Evolutionary conservation across 2,113 vertebrate species (phyloP), one percentile per base, ranked within the genome.

Genomic region (Sterrhoptilus dennistouni): DNA sequence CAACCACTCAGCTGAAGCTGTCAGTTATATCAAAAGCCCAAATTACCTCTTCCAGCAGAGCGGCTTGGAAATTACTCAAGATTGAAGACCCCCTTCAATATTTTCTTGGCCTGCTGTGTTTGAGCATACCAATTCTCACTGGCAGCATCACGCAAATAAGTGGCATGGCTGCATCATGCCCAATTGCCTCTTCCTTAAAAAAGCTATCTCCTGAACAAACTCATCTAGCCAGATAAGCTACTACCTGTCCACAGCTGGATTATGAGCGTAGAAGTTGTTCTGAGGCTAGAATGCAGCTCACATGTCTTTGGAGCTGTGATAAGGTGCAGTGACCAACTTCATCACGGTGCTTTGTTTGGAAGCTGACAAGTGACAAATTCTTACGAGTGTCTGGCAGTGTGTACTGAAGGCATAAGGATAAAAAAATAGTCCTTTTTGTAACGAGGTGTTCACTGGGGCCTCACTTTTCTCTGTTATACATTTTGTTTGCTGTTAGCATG

Each of bases 231-330:
- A 21, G 38, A 1, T 16, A 50, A 60, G 64, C 66, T 64, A 1
- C 8, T 36, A 10, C 33, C 42, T 76, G 33, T 57, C 50, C 69
- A 18, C 24, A 31, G 56, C 61, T 59, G 65, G 28, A 20, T 57
- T 80, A 11, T 2, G n/a, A 61, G 66, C 27, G 35, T 44, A 36
- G 76, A 38, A 9, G n/a, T 38, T 72, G 14, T 61, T 89, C 31
- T 9, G 36, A 61, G 36, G 25, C 56, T 65, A 2, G 17, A 61
- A 29, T 3, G 13, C 11, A 4, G 7, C 56, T 90, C 25, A 1
- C 2, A 0, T 8, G 19, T 22, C 76, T 49, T 38, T 40, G 44
- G 69, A 64, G 12, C 50, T 4, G 4, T 9, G 18, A 5, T n/a
- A 88, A 64, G 64, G 42, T 0, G 1, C 15, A 9, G 22, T 20